Conservation (phyloP, 2,888 invertebrate genomes). For the Venustoraphidia nigricollis region DNA sequence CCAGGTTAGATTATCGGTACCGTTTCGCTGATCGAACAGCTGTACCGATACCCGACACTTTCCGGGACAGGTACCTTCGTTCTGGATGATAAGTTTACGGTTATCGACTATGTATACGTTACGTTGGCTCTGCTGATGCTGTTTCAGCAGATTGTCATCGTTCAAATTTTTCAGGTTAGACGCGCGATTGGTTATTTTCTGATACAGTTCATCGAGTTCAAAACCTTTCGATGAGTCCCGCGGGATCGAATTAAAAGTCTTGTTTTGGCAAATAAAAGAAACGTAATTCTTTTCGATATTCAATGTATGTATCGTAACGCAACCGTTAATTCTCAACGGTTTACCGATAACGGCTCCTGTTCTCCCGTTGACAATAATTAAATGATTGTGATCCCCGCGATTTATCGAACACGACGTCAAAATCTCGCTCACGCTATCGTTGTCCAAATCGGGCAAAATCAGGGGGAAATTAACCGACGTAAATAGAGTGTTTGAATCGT, state of each 20-base stretch:
- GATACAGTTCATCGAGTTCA: slow-evolving; percentile 32
- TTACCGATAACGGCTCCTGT: slow-evolving; percentile 50
- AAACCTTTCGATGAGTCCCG: too few relatives aligned
- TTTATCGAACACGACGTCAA: slow-evolving; percentile 39
- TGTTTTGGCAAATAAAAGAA: slow-evolving; percentile 42
- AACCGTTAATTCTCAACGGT: slow-evolving; percentile 40
- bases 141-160: slow-evolving; percentile 28
- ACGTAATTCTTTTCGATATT: slow-evolving; percentile 35
- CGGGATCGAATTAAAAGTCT: slow-evolving; percentile 22
- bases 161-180: slow-evolving; percentile 21
- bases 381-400: slow-evolving; percentile 37
- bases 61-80: slow-evolving; percentile 54
- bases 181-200: slow-evolving; percentile 24
- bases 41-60: slow-evolving; percentile 46
- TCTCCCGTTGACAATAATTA: slow-evolving; percentile 54
- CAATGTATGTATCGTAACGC: slow-evolving; percentile 39
- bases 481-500: slow-evolving; percentile 33
- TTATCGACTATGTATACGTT: slow-evolving; percentile 43
- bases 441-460: slow-evolving; percentile 54
- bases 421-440: slow-evolving; percentile 54
- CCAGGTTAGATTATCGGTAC: slow-evolving; percentile 37
- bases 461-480: slow-evolving; percentile 52
- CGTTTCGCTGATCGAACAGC: slow-evolving; percentile 37
- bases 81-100: slow-evolving; percentile 50
- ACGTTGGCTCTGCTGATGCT: slow-evolving; percentile 36